phyloP scores from a whole-genome alignment of 2,113 vertebrate species.

The Syrmaticus mikado region DNA sequence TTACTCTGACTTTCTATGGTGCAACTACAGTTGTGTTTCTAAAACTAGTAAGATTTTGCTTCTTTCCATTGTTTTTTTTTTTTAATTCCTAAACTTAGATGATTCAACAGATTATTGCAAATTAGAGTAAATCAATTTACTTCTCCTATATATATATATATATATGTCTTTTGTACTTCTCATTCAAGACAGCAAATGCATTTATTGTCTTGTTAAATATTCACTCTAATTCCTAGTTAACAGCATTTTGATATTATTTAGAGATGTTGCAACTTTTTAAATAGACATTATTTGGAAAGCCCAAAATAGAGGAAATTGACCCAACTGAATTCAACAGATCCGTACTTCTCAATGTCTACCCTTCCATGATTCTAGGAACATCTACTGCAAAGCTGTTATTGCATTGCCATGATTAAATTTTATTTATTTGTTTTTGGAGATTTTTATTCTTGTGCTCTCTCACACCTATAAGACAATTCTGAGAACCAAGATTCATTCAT shows the following conservation, averaged over 20 bases:
- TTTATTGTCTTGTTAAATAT: background rate
- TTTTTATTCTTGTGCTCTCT: background rate
- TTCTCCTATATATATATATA: background rate
- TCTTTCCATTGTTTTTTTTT: background rate
- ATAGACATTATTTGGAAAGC: background rate
- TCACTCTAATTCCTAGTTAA: background rate
- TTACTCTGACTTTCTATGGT: background rate
- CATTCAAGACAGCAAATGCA: background rate
- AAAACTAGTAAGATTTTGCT: background rate
- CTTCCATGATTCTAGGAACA: background rate
- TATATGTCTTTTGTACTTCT: background rate
- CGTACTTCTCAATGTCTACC: background rate
- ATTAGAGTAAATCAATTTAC: background rate
- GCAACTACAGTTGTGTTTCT: background rate
- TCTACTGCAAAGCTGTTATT: background rate
- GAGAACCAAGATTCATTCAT: background rate
- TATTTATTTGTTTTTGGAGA: background rate
- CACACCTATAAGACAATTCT: background rate
- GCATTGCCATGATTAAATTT: background rate
- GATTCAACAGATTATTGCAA: background rate
- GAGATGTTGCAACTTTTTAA: background rate
- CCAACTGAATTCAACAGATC: background rate
- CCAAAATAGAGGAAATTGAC: background rate
- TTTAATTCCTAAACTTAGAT: background rate
- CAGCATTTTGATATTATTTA: background rate